Evolutionary conservation across 1,140 invertebrate species (phyloP), one percentile per base, ranked within the genome.

Genomic region (Zelostemma sp.): DNA sequence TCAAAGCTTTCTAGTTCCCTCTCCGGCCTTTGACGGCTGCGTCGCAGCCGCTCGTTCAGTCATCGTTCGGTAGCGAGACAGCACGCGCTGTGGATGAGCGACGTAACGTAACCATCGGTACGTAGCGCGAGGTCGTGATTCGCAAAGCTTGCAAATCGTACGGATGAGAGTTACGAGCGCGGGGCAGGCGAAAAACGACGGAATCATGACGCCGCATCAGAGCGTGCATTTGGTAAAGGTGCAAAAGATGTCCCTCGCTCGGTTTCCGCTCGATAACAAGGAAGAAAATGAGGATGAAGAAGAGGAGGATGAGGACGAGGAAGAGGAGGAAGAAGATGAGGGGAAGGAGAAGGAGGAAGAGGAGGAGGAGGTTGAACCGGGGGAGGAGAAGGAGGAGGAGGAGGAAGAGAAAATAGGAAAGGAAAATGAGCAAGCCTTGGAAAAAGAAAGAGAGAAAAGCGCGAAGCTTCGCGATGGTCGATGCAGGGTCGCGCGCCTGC

Each of bases 1-100:
- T 85, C 81, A 83, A 85, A 85, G 82, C 82, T 77, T 79, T 81
- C 76, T 76, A 80, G 81, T 81, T 81, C 74, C 77, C 80, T 78
- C 77, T 79, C 77, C 77, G 76, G 81, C 80, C 80, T 83, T 85
- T 84, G 82, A 83, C 78, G 81, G 78, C 67, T 79, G 80, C 77
- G 77, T 83, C 78, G 80, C 77, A 75, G 76, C 76, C 77, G 76
- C 72, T 76, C 77, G 77, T 75, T 85, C 80, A 85, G 81, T 81
- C 80, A 82, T 81, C 80, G 78, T 78, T 82, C 80, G 80, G 78
- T 82, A 80, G 80, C 75, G 80, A 74, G 75, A 47, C 76, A 73
- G 74, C 72, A 66, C 74, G 78, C 71, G 78, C 72, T 65, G 74
- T 66, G 45, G 66, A 79, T 75, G 78, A 28, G 25, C 55, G 35